Evolutionary conservation across 2,888 invertebrate species (phyloP), one percentile per base, ranked within the genome.

Genomic region (Tachina lurida): DNA sequence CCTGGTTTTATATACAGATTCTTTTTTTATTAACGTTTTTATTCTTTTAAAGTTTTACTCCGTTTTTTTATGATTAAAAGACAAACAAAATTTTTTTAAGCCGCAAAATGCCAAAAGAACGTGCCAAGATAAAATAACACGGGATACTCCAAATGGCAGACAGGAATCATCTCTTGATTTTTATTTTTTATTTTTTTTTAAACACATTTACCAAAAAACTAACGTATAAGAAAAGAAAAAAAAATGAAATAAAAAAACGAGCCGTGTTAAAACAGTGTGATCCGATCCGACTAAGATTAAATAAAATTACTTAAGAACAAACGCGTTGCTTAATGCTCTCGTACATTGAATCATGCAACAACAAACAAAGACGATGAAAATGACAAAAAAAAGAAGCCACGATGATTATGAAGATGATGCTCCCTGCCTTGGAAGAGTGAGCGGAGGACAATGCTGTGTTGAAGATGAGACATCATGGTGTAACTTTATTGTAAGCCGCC

Each of bases 201-300:
- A 12, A 77, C 17, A 54, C 31, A 68, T 62, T 78, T 73, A 67
- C 52, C 52, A 39, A 39, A 68, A 31, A n/a, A 15, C 10, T 31
- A 58, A n/a, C 43, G 43, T 43, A 41, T 3, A 8, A 58, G n/a
- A 17, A n/a, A 56, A 22, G 47, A 43, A 39, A 22, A 74, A 60
- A 43, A 31, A 17, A 8, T 19, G n/a, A 31, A 1, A 31, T 7
- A 31, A 79, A 70, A n/a, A 62, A 84, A 79, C 67, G 75, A 67
- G 70, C 65, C 83, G 75, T 86, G 86, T 83, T 86, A 86, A 82
- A 86, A 79, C 67, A 68, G 39, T 78, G 71, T 73, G 86, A 86
- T 86, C 79, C 83, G 86, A 83, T 83, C 79, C 83, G 86, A 83
- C 86, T 75, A 65, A 86, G 86, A 86, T 86, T 86, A 86, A 86